Evolutionary conservation across 2,113 vertebrate species (phyloP).

Genomic region (Mohoua ochrocephala): DNA sequence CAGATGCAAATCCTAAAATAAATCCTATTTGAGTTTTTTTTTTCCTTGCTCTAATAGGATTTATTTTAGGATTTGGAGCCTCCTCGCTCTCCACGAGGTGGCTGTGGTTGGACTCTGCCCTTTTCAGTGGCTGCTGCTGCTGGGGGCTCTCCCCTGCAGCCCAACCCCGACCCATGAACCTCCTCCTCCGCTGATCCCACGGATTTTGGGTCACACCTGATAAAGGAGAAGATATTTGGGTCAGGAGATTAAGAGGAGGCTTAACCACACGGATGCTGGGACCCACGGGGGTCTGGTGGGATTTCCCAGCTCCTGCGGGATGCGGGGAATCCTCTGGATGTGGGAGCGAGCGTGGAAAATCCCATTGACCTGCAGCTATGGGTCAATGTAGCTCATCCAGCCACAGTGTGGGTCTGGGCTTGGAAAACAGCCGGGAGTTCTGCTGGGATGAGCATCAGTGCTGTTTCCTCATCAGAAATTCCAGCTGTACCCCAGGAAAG

Average conservation of each 20-base stretch:
- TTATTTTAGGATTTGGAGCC: not conserved
- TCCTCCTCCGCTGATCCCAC: fast-evolving
- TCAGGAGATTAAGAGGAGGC: not conserved
- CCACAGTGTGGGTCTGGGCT: not conserved
- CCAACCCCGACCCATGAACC: fast-evolving
- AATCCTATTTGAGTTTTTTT: not conserved
- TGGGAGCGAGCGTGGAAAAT: not conserved
- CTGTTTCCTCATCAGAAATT: not conserved
- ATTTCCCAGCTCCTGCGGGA: not conserved
- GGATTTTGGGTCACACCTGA: not conserved
- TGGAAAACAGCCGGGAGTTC: not conserved
- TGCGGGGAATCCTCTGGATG: not conserved
- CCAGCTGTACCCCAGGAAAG: not conserved
- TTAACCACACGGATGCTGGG: not conserved
- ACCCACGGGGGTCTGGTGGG: not conserved
- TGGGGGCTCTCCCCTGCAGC: not conserved
- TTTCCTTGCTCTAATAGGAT: not conserved
- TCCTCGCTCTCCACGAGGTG: not conserved
- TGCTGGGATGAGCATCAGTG: not conserved
- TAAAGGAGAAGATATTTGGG: not conserved
- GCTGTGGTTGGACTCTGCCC: not conserved
- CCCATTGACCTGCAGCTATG: not conserved
- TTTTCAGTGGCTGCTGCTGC: not conserved
- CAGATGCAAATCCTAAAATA: conserved; percentile 7
- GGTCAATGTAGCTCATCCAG: not conserved